phyloP scores from a whole-genome alignment of 2,797 vertebrate genomes.

The Manis javanica region DNA sequence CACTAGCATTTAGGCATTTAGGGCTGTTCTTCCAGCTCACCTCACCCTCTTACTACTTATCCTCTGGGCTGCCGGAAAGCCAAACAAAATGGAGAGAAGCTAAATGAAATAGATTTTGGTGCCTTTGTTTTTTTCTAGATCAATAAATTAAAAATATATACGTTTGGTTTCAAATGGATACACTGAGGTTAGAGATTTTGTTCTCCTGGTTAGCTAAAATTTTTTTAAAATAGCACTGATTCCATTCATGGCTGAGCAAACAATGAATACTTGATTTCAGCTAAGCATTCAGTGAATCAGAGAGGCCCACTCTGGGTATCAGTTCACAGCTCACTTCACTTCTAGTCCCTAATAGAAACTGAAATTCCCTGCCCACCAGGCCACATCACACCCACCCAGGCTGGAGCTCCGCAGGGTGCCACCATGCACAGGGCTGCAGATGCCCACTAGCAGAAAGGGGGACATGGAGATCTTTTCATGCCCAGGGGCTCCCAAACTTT shows the following conservation, averaged over 20 bases:
- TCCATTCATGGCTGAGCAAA: not conserved
- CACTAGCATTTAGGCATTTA: not conserved
- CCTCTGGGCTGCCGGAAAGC: not conserved
- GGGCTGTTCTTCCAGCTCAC: not conserved
- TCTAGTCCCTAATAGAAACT: not conserved
- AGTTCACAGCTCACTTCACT: not conserved
- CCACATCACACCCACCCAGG: not conserved
- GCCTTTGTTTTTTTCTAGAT: not conserved
- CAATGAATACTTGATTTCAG: not conserved
- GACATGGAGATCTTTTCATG: not conserved
- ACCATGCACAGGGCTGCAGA: not conserved
- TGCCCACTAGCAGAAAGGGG: not conserved
- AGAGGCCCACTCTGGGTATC: not conserved
- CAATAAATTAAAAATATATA: not conserved
- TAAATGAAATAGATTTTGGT: not conserved
- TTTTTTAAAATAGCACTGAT: not conserved
- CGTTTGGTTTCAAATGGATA: not conserved
- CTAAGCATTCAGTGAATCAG: not conserved
- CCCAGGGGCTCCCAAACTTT: not conserved
- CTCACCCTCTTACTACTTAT: not conserved
- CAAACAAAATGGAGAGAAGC: not conserved
- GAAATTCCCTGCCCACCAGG: not conserved
- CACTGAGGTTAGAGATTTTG: not conserved
- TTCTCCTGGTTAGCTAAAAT: not conserved
- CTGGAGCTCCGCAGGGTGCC: no score